Evolutionary conservation across 2,113 vertebrate genomes (phyloP).

Genomic region (Anser brachyrhynchus): DNA sequence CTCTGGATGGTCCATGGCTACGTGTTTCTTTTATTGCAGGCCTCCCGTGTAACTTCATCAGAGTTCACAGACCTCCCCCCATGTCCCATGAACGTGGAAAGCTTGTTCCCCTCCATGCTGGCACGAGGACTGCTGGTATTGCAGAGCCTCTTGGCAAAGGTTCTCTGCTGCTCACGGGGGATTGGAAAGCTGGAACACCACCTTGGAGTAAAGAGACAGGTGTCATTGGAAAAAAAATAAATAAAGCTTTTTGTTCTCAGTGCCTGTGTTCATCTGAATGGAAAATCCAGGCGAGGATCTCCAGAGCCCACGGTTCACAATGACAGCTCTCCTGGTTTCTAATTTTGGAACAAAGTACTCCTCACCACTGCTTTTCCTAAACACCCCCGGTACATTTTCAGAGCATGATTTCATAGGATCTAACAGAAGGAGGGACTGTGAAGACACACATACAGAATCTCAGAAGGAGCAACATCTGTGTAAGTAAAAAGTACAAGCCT

Average conservation of each 20-base stretch:
- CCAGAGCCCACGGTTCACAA: not conserved
- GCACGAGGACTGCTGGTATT: not conserved
- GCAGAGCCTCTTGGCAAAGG: not conserved
- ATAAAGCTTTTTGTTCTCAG: slow-evolving; percentile 21
- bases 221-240: not conserved
- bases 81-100: not conserved
- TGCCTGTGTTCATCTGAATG: slow-evolving; percentile 13
- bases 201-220: slow-evolving; percentile 26
- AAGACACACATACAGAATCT: not conserved
- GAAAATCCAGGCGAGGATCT: slow-evolving; percentile 60
- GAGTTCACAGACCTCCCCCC: not conserved
- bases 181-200: slow-evolving; percentile 40
- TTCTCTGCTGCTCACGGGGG: not conserved
- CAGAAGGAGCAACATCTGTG: not conserved
- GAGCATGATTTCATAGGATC: slow-evolving; percentile 15
- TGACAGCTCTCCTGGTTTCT: slow-evolving; percentile 42
- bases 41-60: not conserved
- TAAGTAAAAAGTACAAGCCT: not conserved
- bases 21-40: not conserved
- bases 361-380: not conserved
- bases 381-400: not conserved
- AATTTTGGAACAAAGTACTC: slow-evolving; percentile 50
- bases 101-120: not conserved
- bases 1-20: not conserved
- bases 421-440: not conserved